Percentiles rank a stretch among this genome's conserved stretches.
These are phyloP conservation scores for Rhineura floridana DNA, from an alignment of 2,113 vertebrate genomes.

Conservation along the genomic window DNA sequence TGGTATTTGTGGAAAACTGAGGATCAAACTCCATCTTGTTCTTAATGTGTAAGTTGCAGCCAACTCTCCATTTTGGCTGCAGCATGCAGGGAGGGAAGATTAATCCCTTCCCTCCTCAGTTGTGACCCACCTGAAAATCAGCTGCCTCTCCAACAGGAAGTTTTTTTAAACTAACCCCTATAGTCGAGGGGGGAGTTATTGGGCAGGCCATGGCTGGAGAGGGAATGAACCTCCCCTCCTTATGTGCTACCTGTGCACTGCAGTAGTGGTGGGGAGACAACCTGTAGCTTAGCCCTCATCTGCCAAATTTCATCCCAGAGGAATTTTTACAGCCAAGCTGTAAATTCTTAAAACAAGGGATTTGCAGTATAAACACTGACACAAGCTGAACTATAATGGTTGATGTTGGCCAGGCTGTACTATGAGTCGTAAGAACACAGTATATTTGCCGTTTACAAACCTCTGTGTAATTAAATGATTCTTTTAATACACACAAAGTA, in stretches of 20 bases:
- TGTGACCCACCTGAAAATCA: too few species aligned
- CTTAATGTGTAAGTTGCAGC: too few species aligned
- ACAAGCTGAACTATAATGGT: slow-evolving; percentile 29
- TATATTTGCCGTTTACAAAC: neutral
- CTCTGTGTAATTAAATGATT: neutral
- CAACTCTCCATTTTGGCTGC: too few species aligned
- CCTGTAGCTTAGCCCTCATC: slow-evolving; percentile 39
- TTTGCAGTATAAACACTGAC: slow-evolving; percentile 55
- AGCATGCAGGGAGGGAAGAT: too few species aligned
- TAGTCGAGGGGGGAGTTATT: too few species aligned
- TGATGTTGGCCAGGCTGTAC: neutral
- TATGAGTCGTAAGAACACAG: slow-evolving; percentile 4
- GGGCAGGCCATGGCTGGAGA: too few species aligned
- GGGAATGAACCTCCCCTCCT: too few species aligned
- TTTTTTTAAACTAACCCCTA: too few species aligned
- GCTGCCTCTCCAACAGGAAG: too few species aligned
- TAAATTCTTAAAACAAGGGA: slow-evolving; percentile 59
- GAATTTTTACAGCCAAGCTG: slow-evolving; percentile 51
- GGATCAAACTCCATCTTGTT: too few species aligned
- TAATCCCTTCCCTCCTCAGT: too few species aligned
- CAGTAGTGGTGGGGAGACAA: slow-evolving; percentile 19
- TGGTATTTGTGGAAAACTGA: too few species aligned
- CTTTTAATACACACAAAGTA: slow-evolving; percentile 20
- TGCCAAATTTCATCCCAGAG: slow-evolving; percentile 55
- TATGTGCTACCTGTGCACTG: neutral